These are phyloP conservation scores for Alouatta palliata DNA, from an alignment of 2,113 vertebrate species.

Conservation along the genomic window DNA sequence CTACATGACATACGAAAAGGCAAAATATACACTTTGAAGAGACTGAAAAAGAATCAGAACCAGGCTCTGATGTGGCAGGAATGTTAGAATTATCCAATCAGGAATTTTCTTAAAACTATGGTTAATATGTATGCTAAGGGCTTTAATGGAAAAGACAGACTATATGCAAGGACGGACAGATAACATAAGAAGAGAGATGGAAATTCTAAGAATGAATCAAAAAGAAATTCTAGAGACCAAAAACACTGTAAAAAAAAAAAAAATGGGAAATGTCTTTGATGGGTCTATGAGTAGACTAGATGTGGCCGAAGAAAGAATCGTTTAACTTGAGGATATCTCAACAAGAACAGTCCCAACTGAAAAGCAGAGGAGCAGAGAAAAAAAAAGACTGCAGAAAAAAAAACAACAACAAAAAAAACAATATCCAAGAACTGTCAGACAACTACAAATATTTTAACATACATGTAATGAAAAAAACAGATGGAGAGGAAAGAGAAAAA, in stretches of 20 bases:
- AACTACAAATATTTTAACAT: neutral
- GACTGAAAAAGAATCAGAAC: neutral
- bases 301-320: neutral
- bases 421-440: neutral
- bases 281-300: neutral
- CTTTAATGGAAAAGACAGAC: neutral
- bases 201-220: neutral
- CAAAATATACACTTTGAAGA: neutral
- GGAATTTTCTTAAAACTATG: neutral
- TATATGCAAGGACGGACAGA: neutral
- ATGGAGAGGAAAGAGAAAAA: neutral
- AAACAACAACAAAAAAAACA: neutral
- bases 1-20: neutral
- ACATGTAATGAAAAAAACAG: neutral
- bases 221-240: neutral
- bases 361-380: neutral
- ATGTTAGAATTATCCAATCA: neutral
- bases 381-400: neutral
- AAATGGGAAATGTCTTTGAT: neutral
- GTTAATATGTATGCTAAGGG: neutral
- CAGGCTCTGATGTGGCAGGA: neutral
- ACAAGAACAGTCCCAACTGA: neutral
- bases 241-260: neutral
- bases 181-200: neutral
- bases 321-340: neutral